Evolutionary conservation across 2,113 vertebrate species (phyloP), one percentile per base, ranked within the genome.

Genomic region (Polyodon spathula): DNA sequence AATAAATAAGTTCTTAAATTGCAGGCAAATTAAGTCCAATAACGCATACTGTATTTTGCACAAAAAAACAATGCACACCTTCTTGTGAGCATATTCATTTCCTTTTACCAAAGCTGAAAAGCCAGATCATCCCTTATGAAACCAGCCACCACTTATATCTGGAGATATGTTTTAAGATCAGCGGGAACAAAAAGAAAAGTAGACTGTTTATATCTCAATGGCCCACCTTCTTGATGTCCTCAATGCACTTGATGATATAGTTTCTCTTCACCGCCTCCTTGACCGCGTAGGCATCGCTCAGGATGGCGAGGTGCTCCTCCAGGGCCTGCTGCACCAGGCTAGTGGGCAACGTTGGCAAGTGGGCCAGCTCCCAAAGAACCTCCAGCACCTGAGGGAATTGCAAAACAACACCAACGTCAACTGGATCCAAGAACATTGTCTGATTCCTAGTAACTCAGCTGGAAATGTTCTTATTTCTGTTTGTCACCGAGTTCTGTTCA

Each of bases 171-270:
- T 12, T 44, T 4, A 17, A 37, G 14, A 1, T 37, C 12, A 38
- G 8, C 14, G 6, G 37, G 16, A 11, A 16, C 41, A 16, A 4
- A n/a, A 60, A 11, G 42, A 56, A 12, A 54, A 37, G 11, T 17
- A 37, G 58, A 16, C 3, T 1, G 39, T 40, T 8, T 56, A 52
- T 40, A 7, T 9, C 1, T 11, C 6, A 46, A 54, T 27, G 27
- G 27, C 77, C 74, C 73, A 99, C 95, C 93, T 93, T 94, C 75
- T 99, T 99, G 65, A 99, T 97, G 74, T 99, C 96, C 74, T 99
- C 95, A 60, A 99, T 97, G 79, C 96, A 99, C 69, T 98, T 97
- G 71, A 98, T 94, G 80, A 98, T 97, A 80, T 98, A 99, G 76
- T 78, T 93, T 78, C 89, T 90, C 76, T 98, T 99, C 67, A 98